A percentile compares a stretch with the other conserved stretches of the same genome.
phyloP scores from a whole-genome alignment of 1,140 invertebrate genomes.

The Bombus ignitus region DNA sequence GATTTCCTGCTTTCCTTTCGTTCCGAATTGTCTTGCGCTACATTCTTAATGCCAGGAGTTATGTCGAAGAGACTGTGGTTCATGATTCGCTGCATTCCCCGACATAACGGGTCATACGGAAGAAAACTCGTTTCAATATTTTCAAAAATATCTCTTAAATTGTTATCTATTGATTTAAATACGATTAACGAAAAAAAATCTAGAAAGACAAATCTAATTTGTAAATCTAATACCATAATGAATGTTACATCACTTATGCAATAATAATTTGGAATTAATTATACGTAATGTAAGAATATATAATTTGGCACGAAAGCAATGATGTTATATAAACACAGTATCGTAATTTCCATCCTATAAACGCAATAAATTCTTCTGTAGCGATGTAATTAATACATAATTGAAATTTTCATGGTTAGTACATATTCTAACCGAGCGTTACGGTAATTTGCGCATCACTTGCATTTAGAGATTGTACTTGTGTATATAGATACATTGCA shows the following conservation, averaged over 20 bases:
- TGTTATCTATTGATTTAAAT: not conserved
- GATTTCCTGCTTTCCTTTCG: slow-evolving; percentile 1
- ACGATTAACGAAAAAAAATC: not conserved
- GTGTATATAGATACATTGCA: not conserved
- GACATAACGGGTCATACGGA: slow-evolving; percentile 68
- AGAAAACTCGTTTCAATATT: slow-evolving; percentile 56
- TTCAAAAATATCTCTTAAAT: slow-evolving; percentile 41
- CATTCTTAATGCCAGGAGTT: slow-evolving; percentile 56
- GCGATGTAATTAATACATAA: slow-evolving; percentile 23
- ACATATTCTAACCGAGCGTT: slow-evolving; percentile 27
- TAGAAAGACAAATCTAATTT: not conserved
- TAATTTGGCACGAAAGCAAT: not conserved
- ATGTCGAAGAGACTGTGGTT: slow-evolving; percentile 55
- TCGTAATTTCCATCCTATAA: not conserved
- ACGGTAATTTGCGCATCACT: slow-evolving; percentile 20
- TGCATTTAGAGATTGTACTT: not conserved
- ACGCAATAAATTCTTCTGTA: not conserved
- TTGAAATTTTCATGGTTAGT: slow-evolving; percentile 33
- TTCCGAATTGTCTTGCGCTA: slow-evolving; percentile 35
- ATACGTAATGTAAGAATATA: not conserved
- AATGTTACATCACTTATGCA: not conserved
- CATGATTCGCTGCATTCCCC: slow-evolving; percentile 68
- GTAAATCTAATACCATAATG: no score
- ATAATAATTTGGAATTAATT: slow-evolving; percentile 39
- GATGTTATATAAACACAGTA: slow-evolving; percentile 3